Evolutionary conservation across 2,797 vertebrate species (phyloP).

Genomic region (Schizopygopsis malacanthus): DNA sequence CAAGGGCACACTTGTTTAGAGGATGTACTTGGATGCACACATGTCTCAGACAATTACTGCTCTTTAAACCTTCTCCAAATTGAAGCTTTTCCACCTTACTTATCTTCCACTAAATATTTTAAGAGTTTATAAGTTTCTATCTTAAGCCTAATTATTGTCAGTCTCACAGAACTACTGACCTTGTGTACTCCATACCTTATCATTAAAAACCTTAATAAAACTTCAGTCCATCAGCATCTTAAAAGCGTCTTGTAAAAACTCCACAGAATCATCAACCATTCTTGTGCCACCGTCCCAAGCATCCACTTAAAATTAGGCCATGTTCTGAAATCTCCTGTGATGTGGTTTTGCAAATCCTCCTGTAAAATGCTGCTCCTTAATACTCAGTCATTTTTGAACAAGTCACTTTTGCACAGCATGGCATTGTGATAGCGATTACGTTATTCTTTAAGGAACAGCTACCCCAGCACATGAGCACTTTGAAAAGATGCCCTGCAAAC

Average conservation of each 20-base stretch:
- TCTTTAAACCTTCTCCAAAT: background rate
- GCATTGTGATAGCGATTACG: background rate
- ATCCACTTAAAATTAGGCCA: background rate
- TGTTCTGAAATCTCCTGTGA: slow-evolving; percentile 14
- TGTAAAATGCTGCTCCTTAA: slow-evolving; percentile 17
- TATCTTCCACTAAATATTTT: slow-evolving; percentile 4
- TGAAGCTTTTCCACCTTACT: background rate
- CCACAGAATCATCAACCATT: background rate
- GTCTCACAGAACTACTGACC: background rate
- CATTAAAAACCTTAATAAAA: slow-evolving; percentile 1
- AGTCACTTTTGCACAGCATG: background rate
- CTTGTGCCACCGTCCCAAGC: background rate
- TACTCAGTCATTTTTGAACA: slow-evolving; percentile 21
- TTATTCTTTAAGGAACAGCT: slow-evolving; percentile 9
- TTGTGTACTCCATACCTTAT: background rate
- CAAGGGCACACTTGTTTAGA: slow-evolving; percentile 3
- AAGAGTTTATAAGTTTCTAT: background rate
- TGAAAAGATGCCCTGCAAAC: slow-evolving; percentile 9
- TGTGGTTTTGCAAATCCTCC: slow-evolving; percentile 15
- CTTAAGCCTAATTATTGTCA: background rate
- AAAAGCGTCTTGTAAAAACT: background rate
- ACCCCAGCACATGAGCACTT: slow-evolving; percentile 1
- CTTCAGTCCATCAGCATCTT: background rate
- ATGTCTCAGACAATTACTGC: background rate
- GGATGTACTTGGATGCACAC: background rate